These are phyloP conservation scores for Agrochola circellaris DNA, from an alignment of 2,888 invertebrate species.

Conservation along the genomic window DNA sequence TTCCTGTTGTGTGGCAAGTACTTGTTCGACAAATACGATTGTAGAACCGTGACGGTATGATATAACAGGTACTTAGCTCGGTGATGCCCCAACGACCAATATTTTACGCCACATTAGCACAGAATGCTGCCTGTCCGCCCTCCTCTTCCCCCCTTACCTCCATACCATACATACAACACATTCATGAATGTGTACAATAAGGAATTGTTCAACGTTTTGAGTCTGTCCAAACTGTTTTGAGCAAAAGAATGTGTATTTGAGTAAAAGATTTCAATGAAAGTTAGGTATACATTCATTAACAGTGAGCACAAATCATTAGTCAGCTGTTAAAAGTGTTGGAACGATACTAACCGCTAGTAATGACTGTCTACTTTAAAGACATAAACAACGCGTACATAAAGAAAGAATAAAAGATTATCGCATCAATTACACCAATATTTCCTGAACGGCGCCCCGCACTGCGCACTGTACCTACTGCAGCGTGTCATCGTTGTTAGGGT, in stretches of 20 bases:
- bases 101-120: conserved; percentile 52
- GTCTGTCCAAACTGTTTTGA: conserved; percentile 14
- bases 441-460: not conserved
- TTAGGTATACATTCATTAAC: not conserved
- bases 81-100: conserved; percentile 44
- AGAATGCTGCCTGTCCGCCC: conserved; percentile 19
- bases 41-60: conserved; percentile 50
- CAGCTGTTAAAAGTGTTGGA: conserved; percentile 1
- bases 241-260: not conserved
- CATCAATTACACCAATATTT: conserved; percentile 4
- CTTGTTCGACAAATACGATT: conserved; percentile 35
- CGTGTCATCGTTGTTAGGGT: too few relatives aligned
- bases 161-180: conserved; percentile 3
- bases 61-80: conserved; percentile 48
- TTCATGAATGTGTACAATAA: conserved; percentile 24
- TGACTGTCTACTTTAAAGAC: not conserved
- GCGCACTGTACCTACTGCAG: not conserved
- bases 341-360: not conserved
- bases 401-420: conserved; percentile 1
- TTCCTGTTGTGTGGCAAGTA: not conserved
- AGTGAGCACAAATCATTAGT: not conserved
- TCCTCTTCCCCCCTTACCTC: not conserved
- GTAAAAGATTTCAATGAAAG: not conserved
- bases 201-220: conserved; percentile 15
- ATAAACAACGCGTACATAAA: not conserved